Evolutionary conservation across 1,140 invertebrate species (phyloP).

Genomic region (Pemphigus obesinymphae): DNA sequence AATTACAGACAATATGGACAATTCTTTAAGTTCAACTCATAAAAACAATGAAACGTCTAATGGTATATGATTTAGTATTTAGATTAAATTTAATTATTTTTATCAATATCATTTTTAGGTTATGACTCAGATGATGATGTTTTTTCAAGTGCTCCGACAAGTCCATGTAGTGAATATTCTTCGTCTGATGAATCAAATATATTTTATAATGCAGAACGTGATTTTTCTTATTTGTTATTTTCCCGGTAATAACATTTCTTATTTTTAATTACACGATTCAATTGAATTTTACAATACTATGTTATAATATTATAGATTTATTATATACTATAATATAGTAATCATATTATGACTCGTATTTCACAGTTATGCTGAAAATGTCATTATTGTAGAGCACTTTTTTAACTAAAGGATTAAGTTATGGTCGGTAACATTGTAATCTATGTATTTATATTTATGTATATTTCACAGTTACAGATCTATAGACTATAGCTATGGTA

Average conservation of each 20-base stretch:
- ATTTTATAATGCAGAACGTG: neutral
- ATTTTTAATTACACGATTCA: neutral
- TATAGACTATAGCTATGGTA: no score
- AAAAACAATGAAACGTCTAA: neutral
- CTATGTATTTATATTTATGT: no score
- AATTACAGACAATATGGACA: neutral
- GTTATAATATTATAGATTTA: no score
- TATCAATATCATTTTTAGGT: neutral
- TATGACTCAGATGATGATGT: constrained; percentile 9
- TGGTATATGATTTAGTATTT: neutral
- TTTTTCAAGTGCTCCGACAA: constrained; percentile 21
- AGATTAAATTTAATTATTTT: neutral
- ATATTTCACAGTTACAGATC: no score
- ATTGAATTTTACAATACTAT: neutral
- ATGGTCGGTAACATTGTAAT: no score
- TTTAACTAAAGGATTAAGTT: no score
- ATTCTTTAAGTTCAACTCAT: neutral
- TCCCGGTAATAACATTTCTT: neutral
- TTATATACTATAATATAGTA: no score
- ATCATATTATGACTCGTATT: no score
- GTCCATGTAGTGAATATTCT: constrained; percentile 19
- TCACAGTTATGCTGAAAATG: no score
- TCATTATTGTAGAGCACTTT: no score
- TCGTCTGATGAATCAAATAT: neutral
- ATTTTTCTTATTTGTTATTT: constrained; percentile 26